Evolutionary conservation across 2,888 invertebrate species (phyloP).

Genomic region (Agrotis exclamationis): DNA sequence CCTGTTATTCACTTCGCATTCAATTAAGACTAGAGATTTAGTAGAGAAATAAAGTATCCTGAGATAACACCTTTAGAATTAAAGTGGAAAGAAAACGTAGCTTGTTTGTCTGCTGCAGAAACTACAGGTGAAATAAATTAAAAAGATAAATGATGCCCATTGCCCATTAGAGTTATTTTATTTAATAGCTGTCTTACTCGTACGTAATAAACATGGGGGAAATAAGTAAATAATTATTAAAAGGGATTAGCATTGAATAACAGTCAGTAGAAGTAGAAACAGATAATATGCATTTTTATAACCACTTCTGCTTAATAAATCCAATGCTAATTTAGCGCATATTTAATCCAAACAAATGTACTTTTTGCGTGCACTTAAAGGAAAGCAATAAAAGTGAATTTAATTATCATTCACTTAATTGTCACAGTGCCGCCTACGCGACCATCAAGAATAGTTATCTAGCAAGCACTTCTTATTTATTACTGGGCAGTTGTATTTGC

Average conservation of each 20-base stretch:
- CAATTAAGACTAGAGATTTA: conserved; percentile 34
- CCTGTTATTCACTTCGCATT: conserved; percentile 35
- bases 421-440: conserved; percentile 46
- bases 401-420: conserved; percentile 39
- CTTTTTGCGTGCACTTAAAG: conserved; percentile 36
- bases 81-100: conserved; percentile 23
- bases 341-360: conserved; percentile 29
- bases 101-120: conserved; percentile 6
- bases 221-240: conserved; percentile 4
- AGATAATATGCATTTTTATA: conserved; percentile 9
- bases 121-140: conserved; percentile 5
- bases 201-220: conserved; percentile 11
- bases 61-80: conserved; percentile 16
- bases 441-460: conserved; percentile 46
- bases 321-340: conserved; percentile 17
- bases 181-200: conserved; percentile 2
- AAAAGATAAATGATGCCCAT: not conserved
- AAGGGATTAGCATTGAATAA: conserved; percentile 10
- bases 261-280: not conserved
- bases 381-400: conserved; percentile 17
- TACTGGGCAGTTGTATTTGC: conserved; percentile 63
- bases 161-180: conserved; percentile 7
- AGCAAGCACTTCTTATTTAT: conserved; percentile 55
- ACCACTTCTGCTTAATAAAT: conserved; percentile 22
- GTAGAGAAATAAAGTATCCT: conserved; percentile 24